These are phyloP conservation scores for Caenorhabditis doughertyi DNA, from an alignment of 2,888 invertebrate species.

Conservation along the genomic window DNA sequence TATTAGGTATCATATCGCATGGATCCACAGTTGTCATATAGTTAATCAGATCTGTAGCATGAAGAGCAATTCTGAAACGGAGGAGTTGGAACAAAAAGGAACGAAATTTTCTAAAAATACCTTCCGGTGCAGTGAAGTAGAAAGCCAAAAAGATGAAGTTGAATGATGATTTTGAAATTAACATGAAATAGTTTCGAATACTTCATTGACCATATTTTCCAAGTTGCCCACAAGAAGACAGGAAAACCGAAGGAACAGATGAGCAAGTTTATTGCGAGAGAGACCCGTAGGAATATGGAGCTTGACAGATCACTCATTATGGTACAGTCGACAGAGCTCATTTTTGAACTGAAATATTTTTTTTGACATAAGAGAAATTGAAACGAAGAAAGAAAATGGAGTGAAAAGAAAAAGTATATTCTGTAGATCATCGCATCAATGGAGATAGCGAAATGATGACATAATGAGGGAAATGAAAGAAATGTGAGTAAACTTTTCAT, in stretches of 20 bases:
- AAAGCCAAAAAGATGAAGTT: slow-evolving; percentile 56
- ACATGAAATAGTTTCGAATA: slow-evolving; percentile 56
- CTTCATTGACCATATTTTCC: slow-evolving; percentile 48
- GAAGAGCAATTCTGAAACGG: slow-evolving; percentile 30
- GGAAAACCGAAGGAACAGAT: slow-evolving; percentile 26
- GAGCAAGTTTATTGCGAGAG: slow-evolving; percentile 17
- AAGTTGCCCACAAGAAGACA: slow-evolving; percentile 36
- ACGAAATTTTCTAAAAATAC: background rate
- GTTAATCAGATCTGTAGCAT: slow-evolving; percentile 33
- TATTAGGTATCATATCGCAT: slow-evolving; percentile 58
- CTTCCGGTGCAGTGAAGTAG: slow-evolving; percentile 51
- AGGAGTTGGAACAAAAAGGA: background rate
- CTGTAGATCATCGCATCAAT: background rate
- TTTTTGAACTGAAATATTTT: background rate
- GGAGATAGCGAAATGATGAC: background rate
- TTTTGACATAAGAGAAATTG: background rate
- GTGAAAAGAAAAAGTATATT: background rate
- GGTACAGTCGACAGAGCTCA: slow-evolving; percentile 15
- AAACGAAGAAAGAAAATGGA: background rate
- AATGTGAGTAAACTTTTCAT: background rate
- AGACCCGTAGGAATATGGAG: slow-evolving; percentile 26
- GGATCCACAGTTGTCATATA: slow-evolving; percentile 17
- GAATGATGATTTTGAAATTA: slow-evolving; percentile 50
- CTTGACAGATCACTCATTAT: slow-evolving; percentile 34
- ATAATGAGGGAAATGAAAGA: background rate